Evolutionary conservation across 1,140 invertebrate species (phyloP).

Genomic region (Mya arenaria): DNA sequence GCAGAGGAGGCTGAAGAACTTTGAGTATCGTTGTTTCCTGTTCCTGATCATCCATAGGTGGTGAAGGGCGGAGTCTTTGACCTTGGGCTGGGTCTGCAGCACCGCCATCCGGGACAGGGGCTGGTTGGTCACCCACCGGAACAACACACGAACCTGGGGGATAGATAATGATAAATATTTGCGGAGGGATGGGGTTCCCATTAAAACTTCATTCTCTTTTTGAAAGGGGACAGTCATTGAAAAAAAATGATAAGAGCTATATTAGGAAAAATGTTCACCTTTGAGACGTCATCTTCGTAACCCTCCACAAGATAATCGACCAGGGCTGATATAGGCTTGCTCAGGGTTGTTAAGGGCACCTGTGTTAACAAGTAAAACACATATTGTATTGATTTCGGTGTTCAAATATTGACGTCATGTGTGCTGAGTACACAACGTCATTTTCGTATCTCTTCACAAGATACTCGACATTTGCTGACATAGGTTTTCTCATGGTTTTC

Average conservation of each 20-base stretch:
- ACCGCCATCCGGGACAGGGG: slow-evolving; percentile 52
- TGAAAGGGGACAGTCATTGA: no score
- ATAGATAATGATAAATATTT: no score
- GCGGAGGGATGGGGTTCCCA: no score
- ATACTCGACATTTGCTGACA: no score
- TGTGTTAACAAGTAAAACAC: slow-evolving; percentile 10
- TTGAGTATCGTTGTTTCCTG: slow-evolving; percentile 65
- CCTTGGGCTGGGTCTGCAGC: slow-evolving; percentile 43
- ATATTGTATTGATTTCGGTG: no score
- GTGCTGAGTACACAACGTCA: no score
- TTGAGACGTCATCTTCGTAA: slow-evolving; percentile 49
- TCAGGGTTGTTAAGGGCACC: slow-evolving; percentile 57
- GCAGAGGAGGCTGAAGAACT: slow-evolving; percentile 66
- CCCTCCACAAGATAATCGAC: slow-evolving; percentile 56
- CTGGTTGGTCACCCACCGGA: slow-evolving; percentile 65
- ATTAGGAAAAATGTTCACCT: no score
- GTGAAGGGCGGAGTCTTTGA: slow-evolving; percentile 47
- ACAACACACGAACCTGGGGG: slow-evolving; percentile 61
- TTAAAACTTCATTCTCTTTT: no score
- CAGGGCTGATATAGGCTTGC: slow-evolving; percentile 57
- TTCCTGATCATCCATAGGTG: slow-evolving; percentile 66
- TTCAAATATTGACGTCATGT: no score
- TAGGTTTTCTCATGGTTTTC: no score
- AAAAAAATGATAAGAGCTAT: no score
- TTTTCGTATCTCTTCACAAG: no score